Conservation (phyloP, 2,113 vertebrate species). For the Scopus umbretta region DNA sequence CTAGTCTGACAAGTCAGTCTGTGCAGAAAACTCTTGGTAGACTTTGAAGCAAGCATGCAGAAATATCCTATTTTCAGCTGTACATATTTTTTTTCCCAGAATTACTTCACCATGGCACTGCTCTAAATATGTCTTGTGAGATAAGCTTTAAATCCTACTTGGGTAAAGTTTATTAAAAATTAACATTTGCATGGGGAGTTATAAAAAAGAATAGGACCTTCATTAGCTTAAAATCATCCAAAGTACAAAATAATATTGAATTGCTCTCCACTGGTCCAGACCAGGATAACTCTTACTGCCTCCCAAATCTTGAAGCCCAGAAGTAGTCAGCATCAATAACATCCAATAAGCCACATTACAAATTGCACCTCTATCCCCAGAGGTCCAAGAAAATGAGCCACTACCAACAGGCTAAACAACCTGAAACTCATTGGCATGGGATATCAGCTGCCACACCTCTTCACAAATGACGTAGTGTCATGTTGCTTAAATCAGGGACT, state of each 20-base stretch:
- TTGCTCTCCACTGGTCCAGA: background rate
- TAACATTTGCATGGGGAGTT: constrained; percentile 63
- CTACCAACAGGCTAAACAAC: background rate
- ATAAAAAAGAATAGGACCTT: constrained; percentile 27
- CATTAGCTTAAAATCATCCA: constrained; percentile 41
- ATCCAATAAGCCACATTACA: background rate
- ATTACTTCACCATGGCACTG: constrained; percentile 63
- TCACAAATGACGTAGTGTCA: background rate
- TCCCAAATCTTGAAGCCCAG: background rate
- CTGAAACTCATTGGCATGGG: background rate
- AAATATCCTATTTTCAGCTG: constrained; percentile 69
- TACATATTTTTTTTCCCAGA: constrained; percentile 6
- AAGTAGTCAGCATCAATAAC: background rate
- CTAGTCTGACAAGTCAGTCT: constrained; percentile 8
- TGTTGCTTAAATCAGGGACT: background rate
- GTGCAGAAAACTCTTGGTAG: constrained; percentile 19
- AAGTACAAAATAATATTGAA: constrained; percentile 13
- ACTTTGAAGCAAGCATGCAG: constrained; percentile 64
- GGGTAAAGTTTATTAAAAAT: constrained; percentile 72
- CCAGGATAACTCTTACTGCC: background rate
- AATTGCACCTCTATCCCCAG: background rate
- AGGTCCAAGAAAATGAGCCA: background rate
- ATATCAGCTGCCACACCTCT: background rate
- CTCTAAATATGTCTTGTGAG: constrained; percentile 71
- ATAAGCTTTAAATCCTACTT: constrained; percentile 72